These are phyloP conservation scores for Phrynocephalus forsythii DNA, from an alignment of 2,797 vertebrate species.

Conservation along the genomic window DNA sequence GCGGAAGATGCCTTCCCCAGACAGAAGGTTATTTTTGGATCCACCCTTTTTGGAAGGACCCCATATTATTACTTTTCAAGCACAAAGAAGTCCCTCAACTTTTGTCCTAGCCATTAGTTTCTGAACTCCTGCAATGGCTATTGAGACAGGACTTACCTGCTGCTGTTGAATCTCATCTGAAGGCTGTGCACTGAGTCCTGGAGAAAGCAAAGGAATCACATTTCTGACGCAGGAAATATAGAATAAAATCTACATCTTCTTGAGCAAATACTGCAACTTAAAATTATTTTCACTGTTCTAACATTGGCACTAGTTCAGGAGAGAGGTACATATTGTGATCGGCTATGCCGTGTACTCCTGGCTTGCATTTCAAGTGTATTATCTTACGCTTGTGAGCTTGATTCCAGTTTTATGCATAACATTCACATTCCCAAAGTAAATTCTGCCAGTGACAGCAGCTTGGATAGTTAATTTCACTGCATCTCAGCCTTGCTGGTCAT, in stretches of 20 bases:
- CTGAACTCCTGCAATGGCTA: background rate
- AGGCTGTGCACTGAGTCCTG: background rate
- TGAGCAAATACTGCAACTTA: slow-evolving; percentile 41
- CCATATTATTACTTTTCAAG: background rate
- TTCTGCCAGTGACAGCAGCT: slow-evolving; percentile 38
- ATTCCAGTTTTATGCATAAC: slow-evolving; percentile 65
- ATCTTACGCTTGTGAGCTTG: slow-evolving; percentile 14
- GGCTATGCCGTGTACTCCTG: background rate
- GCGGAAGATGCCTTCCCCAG: background rate
- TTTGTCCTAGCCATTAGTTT: background rate
- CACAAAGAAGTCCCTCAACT: background rate
- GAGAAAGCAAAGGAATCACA: slow-evolving; percentile 13
- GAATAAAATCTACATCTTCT: slow-evolving; percentile 55
- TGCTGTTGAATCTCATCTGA: background rate
- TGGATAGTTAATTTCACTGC: slow-evolving; percentile 46
- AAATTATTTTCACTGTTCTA: slow-evolving; percentile 52
- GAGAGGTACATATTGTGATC: slow-evolving; percentile 4
- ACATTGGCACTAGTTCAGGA: slow-evolving; percentile 21
- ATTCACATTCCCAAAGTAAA: slow-evolving; percentile 54
- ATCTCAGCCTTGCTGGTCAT: slow-evolving; percentile 43
- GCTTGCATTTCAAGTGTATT: slow-evolving; percentile 28
- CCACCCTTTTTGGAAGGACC: background rate
- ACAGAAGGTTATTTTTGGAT: background rate
- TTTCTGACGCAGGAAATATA: slow-evolving; percentile 27
- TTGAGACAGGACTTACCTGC: background rate